Base-by-base conservation (phyloP, 1,140 invertebrate genomes). In the Hypsibius dujardini region DNA sequence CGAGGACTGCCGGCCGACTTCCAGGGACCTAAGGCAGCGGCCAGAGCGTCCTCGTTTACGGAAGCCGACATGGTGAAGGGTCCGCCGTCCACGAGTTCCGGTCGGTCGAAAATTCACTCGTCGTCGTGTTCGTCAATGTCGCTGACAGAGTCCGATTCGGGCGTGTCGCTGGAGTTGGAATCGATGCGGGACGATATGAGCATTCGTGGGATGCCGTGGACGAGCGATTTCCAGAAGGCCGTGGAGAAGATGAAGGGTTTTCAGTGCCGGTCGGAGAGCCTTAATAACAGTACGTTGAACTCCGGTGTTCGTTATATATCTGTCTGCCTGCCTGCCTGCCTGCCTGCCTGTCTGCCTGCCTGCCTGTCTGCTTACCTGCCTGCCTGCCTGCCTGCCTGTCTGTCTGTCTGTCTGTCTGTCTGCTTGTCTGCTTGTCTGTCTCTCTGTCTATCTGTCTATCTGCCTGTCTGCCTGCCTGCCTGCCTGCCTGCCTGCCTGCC, bases 121-220 rank as follows among this genome's bases (percentile, higher is more conserved):
- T 15, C 62, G 3, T 12, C 12, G 12, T 67, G 62, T 42, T 67
- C 62, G 12, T 67, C 62, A 12, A 67, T 67, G 12, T 67, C 62
- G 12, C 62, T 67, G 62, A 67, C 62, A 7, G 62, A 67, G 45
- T 67, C 62, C 12, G 62, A 67, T 67, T 67, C 62, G 12, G 62
- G 62, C 12, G 62, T 67, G 12, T 67, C 62, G 12, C 62, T 67
- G 12, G 62, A 67, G 42, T 12, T 67, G 62, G 62, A 67, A 12
- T 67, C 62, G 12, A 12, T 15, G 3, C 62, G 62, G 12, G 62
- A 67, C 42, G 62, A 67, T 45, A 15, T 45, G 12, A 67, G 62
- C 45, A 15, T 67, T 7, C 7, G 50, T 56, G 62, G 12, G 12
- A 15, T 42, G 12, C 12, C 7, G 12, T 42, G 3, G 12, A 67